Evolutionary conservation across 2,888 invertebrate species (phyloP), one percentile per base, ranked within the genome.

Genomic region (Aspidiotus rigidus): DNA sequence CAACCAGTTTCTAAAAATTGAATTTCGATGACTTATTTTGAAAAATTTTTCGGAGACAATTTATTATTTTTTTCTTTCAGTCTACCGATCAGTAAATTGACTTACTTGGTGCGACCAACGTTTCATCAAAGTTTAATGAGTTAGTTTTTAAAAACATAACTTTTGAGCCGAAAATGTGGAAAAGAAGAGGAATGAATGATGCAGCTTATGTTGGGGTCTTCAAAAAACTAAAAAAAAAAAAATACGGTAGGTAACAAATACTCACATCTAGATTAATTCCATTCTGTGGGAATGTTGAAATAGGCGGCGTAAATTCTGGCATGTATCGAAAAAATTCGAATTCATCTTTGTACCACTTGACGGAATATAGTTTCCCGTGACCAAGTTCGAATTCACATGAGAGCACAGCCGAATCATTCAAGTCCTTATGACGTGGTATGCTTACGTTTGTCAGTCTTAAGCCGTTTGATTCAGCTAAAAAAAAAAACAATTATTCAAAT

Each of bases 311-410:
- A 44, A 72, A 70, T 40, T 72, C 73, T 13, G 75, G 75, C 71
- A 74, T 73, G 64, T 71, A 75, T 49, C 74, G 71, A 73, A 72
- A 75, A 70, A 75, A 75, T 70, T 75, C 75, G 60, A 70, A 67
- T 66, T 74, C 75, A 59, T 75, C 74, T 61, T 75, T 74, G 71
- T 75, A 75, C 75, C 75, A 75, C 59, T 75, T 75, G 42, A 75
- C 74, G 2, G 74, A 74, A 62, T 73, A 74, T 15, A 75, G 64
- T 62, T 71, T 73, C 10, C 67, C 70, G 53, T 71, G 62, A 9
- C 71, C 73, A 53, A 75, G 69, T 49, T 74, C 73, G 44, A 73
- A 74, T 63, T 72, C 71, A 69, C 75, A 75, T 10, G 54, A 62
- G 62, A 75, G 57, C 11, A 69, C 71, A 17, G 73, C 74, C 16